These are phyloP conservation scores for Podabrus alpinus DNA, from an alignment of 2,888 invertebrate genomes.

Conservation along the genomic window DNA sequence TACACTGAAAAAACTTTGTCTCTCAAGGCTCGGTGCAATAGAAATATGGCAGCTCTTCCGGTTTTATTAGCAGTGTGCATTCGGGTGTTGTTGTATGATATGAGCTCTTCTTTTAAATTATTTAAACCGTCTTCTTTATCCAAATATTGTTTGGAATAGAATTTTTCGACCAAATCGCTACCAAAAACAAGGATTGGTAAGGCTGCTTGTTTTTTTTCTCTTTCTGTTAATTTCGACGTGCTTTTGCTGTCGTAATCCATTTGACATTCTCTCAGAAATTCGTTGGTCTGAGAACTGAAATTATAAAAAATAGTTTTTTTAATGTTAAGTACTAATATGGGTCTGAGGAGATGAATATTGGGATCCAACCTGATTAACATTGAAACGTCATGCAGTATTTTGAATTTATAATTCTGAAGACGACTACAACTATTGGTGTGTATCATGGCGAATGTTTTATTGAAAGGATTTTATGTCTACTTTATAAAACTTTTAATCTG, in stretches of 20 bases:
- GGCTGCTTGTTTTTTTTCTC: conserved; percentile 86
- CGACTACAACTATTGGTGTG: too few species aligned
- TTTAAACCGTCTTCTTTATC: conserved; percentile 88
- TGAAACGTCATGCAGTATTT: too few species aligned
- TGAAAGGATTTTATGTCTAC: too few species aligned
- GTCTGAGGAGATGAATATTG: too few species aligned
- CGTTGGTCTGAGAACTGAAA: conserved; percentile 79
- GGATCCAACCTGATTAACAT: too few species aligned
- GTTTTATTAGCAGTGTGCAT: conserved; percentile 74
- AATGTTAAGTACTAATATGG: too few species aligned
- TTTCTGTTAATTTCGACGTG: conserved; percentile 69
- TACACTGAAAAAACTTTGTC: conserved; percentile 91
- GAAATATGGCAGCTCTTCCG: conserved; percentile 77
- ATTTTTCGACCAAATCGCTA: conserved; percentile 85
- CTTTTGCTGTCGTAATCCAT: conserved; percentile 61
- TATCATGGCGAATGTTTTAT: too few species aligned
- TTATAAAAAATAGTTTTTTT: neutral
- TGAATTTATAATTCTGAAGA: too few species aligned
- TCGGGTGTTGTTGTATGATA: conserved; percentile 54
- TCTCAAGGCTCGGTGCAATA: conserved; percentile 78
- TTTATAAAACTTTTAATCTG: too few species aligned
- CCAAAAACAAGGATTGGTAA: conserved; percentile 91
- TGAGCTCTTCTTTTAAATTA: conserved; percentile 64
- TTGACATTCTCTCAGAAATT: conserved; percentile 76
- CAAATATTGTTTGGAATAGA: conserved; percentile 87